Conservation (phyloP, 30 jellyfish, hydroid and myxozoan species). For the Pelagia noctiluca region DNA sequence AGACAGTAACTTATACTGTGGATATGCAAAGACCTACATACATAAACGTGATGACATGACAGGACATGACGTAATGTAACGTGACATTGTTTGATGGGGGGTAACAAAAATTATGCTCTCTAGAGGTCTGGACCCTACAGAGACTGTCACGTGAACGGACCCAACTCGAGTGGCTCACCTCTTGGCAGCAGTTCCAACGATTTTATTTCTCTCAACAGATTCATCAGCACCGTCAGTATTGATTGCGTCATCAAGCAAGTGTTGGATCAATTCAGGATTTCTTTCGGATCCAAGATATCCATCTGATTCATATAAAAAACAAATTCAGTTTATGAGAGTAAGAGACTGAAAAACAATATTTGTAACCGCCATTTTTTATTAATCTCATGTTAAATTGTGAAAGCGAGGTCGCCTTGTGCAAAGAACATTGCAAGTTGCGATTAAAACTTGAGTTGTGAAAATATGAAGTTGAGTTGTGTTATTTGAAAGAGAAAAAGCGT, state of each 20-base stretch:
- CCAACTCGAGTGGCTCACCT: slow-evolving; percentile 1
- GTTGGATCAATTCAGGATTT: slow-evolving; percentile 79
- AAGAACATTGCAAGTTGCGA: neutral
- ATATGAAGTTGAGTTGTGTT: neutral
- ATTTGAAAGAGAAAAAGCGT: neutral
- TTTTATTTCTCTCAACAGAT: neutral
- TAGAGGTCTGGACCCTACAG: too few species aligned
- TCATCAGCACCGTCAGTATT: slow-evolving; percentile 38
- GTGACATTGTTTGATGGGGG: too few species aligned
- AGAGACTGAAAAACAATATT: neutral
- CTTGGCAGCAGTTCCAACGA: slow-evolving; percentile 15
- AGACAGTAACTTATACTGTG: too few species aligned
- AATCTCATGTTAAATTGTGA: neutral
- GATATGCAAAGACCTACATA: too few species aligned
- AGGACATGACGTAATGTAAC: too few species aligned
- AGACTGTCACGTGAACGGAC: too few species aligned
- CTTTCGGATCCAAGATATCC: slow-evolving; percentile 47
- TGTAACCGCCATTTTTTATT: neutral
- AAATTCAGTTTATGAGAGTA: too few species aligned
- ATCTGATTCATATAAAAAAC: slow-evolving; percentile 15
- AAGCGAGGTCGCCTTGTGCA: neutral
- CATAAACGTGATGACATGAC: too few species aligned
- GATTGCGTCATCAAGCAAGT: slow-evolving; percentile 86
- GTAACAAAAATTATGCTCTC: too few species aligned
- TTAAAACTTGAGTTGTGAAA: neutral